Evolutionary conservation across 2,797 vertebrate genomes (phyloP).

Genomic region (Thunnus albacares): DNA sequence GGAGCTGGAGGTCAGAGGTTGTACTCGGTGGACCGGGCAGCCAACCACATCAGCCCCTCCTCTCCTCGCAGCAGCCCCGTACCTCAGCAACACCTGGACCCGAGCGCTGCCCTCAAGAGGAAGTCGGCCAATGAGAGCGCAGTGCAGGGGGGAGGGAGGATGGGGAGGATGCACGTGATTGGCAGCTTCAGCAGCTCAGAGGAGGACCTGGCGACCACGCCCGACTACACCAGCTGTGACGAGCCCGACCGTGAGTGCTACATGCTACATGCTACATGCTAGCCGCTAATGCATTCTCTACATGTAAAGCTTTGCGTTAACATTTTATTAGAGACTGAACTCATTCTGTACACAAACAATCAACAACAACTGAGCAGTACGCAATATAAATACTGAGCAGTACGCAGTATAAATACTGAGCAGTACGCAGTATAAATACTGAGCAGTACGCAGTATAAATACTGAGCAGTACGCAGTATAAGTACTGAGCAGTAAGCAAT

Average conservation of each 20-base stretch:
- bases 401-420: too few relatives aligned
- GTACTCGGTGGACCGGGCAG: slow-evolving; percentile 90
- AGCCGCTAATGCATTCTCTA: background rate
- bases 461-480: too few relatives aligned
- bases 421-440: too few relatives aligned
- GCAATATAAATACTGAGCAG: too few relatives aligned
- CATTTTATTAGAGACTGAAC: too few relatives aligned
- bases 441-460: too few relatives aligned
- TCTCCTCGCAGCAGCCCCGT: slow-evolving; percentile 91
- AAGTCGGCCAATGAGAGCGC: slow-evolving; percentile 90
- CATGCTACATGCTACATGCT: background rate
- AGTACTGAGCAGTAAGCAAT: too few relatives aligned
- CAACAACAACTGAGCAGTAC: too few relatives aligned
- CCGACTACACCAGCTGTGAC: slow-evolving; percentile 94
- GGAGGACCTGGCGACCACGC: slow-evolving; percentile 93
- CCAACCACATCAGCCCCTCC: slow-evolving; percentile 89
- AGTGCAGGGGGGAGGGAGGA: slow-evolving; percentile 86
- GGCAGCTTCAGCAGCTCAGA: slow-evolving; percentile 95
- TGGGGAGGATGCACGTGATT: slow-evolving; percentile 92
- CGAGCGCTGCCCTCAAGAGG: slow-evolving; percentile 90
- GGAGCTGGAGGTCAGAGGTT: slow-evolving; percentile 85
- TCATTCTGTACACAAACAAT: too few relatives aligned
- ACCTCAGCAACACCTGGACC: slow-evolving; percentile 92
- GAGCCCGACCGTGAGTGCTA: slow-evolving; percentile 92
- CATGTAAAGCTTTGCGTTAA: background rate